phyloP scores from a whole-genome alignment of 2,888 invertebrate genomes.

The Dione juno region DNA sequence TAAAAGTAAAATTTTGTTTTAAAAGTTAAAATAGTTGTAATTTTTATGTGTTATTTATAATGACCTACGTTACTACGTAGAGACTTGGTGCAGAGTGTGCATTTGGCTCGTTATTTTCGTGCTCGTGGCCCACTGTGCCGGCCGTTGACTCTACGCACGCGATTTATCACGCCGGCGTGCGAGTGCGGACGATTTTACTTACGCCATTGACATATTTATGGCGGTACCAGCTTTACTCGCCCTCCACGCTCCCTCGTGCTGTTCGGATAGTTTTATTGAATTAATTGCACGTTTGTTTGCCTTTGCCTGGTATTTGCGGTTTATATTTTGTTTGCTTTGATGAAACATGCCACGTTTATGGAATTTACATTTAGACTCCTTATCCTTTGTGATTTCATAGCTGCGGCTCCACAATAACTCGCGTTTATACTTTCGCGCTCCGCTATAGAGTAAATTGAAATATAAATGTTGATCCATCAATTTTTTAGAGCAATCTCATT shows the following conservation, averaged over 20 bases:
- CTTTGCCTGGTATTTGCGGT: conserved; percentile 13
- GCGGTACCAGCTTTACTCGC: conserved; percentile 34
- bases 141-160: conserved; percentile 49
- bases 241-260: conserved; percentile 20
- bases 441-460: conserved; percentile 21
- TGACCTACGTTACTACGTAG: conserved; percentile 9
- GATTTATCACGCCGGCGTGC: conserved; percentile 42
- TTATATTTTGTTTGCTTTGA: conserved; percentile 31
- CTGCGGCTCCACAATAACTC: conserved; percentile 12
- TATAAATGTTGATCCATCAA: conserved; percentile 22
- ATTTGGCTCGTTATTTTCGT: conserved; percentile 37
- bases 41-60: not conserved
- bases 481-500: conserved; percentile 24
- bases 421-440: conserved; percentile 13
- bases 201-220: conserved; percentile 50
- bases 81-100: conserved; percentile 18
- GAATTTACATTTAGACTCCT: conserved; percentile 16
- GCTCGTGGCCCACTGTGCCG: conserved; percentile 45
- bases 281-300: conserved; percentile 39
- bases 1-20: too few relatives aligned
- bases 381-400: conserved; percentile 24
- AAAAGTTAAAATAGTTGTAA: not conserved
- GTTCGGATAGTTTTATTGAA: conserved; percentile 40
- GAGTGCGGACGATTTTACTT: conserved; percentile 47
- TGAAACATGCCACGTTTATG: conserved; percentile 25